These are phyloP conservation scores for Holothuria glaberrima DNA, from an alignment of 35 echinoderm and acorn worm species.

Conservation along the genomic window DNA sequence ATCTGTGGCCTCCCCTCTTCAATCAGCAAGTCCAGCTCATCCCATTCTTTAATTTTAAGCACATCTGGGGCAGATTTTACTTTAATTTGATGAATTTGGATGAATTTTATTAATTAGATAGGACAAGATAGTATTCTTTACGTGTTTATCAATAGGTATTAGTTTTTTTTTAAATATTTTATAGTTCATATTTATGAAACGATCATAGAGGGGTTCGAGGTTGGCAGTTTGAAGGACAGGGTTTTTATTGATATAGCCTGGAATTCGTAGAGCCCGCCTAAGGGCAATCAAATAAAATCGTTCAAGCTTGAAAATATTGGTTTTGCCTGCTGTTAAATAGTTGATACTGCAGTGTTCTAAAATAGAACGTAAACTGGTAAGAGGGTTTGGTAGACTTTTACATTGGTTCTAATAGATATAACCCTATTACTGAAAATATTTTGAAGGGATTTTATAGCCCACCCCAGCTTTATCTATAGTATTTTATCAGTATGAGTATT, in stretches of 20 bases:
- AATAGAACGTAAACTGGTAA: neutral
- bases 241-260: neutral
- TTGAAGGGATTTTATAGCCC: neutral
- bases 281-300: neutral
- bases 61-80: too few relatives aligned
- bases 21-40: too few relatives aligned
- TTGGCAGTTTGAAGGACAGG: neutral
- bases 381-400: neutral
- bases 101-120: neutral
- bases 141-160: neutral
- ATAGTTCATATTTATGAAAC: neutral
- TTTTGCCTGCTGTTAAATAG: neutral
- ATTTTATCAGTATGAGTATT: too few relatives aligned
- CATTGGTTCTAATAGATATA: neutral
- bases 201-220: neutral
- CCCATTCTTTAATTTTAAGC: too few relatives aligned
- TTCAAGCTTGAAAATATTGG: neutral
- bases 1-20: too few relatives aligned
- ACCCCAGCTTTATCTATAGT: neutral
- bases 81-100: too few relatives aligned
- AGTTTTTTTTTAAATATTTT: too few relatives aligned
- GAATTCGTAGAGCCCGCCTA: neutral
- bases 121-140: neutral
- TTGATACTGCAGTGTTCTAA: neutral
- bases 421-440: neutral